Evolutionary conservation across 2,797 vertebrate genomes (phyloP).

Genomic region (Gymnocypris eckloni): DNA sequence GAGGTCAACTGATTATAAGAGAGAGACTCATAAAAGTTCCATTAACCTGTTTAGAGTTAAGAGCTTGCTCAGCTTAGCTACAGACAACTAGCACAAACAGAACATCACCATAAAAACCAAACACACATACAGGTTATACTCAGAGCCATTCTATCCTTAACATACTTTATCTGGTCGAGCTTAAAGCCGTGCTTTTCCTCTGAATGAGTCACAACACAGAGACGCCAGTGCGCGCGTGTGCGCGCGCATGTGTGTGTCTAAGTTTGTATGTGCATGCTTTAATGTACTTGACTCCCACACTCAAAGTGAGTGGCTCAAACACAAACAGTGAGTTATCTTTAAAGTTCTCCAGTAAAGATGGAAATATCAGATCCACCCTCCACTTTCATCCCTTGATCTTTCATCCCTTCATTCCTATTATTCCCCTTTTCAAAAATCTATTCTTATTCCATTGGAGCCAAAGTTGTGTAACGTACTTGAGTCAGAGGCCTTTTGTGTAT

Average conservation of each 20-base stretch:
- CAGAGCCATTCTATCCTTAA: conserved; percentile 27
- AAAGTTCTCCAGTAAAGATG: conserved; percentile 72
- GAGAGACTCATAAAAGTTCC: conserved; percentile 93
- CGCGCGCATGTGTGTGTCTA: conserved; percentile 56
- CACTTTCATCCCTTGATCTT: conserved; percentile 1
- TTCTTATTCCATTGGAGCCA: neutral
- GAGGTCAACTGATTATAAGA: conserved; percentile 92
- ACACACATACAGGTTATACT: conserved; percentile 35
- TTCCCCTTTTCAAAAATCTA: neutral
- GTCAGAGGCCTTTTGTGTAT: neutral
- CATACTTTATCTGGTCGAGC: conserved; percentile 29
- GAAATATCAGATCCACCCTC: conserved; percentile 25
- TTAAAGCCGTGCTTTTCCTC: conserved; percentile 30
- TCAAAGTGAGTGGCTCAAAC: conserved; percentile 57
- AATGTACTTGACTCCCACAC: conserved; percentile 28
- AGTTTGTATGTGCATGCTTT: conserved; percentile 32
- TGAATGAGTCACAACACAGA: conserved; percentile 74
- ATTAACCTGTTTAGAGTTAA: conserved; percentile 95
- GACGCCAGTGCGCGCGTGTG: conserved; percentile 72
- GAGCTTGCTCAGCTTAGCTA: conserved; percentile 90
- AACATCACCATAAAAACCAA: conserved; percentile 92
- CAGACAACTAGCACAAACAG: conserved; percentile 99
- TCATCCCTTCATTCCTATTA: neutral
- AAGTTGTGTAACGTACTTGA: neutral
- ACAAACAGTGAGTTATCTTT: conserved; percentile 75